Conservation (phyloP, 2,797 vertebrate species). For the Catamblyrhynchus diadema region DNA sequence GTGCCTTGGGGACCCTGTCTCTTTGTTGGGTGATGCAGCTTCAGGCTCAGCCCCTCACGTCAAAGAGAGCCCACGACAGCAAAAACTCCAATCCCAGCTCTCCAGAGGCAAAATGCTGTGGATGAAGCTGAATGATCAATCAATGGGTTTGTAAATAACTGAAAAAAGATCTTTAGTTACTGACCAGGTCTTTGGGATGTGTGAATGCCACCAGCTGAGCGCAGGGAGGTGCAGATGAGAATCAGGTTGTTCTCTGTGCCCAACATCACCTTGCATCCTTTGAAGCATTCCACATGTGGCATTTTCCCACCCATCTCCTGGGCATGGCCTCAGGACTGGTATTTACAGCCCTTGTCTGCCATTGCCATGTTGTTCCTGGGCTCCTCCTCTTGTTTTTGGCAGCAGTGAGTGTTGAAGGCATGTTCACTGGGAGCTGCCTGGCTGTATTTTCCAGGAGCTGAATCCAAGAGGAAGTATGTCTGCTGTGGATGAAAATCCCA, state of each 20-base stretch:
- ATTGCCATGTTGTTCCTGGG: not conserved
- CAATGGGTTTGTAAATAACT: constrained; percentile 19
- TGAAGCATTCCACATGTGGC: not conserved
- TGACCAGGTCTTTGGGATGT: constrained; percentile 32
- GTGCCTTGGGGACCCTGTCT: not conserved
- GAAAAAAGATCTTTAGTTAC: constrained; percentile 58
- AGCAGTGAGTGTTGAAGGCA: not conserved
- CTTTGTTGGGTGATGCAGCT: not conserved
- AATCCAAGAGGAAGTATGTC: not conserved
- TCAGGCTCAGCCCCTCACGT: not conserved
- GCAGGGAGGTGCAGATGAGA: not conserved
- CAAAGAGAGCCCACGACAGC: not conserved
- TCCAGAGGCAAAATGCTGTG: not conserved
- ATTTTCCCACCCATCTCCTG: not conserved
- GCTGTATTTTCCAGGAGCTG: not conserved
- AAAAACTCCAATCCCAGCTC: not conserved
- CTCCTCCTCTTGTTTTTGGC: not conserved
- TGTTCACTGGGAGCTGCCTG: not conserved
- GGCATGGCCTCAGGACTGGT: not conserved
- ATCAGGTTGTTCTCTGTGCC: not conserved
- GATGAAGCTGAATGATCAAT: not conserved
- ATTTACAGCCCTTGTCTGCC: not conserved
- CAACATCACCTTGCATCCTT: not conserved
- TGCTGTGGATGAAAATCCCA: not conserved
- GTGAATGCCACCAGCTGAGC: not conserved